Evolutionary conservation across 2,113 vertebrate genomes (phyloP).

Genomic region (Podilymbus podiceps): DNA sequence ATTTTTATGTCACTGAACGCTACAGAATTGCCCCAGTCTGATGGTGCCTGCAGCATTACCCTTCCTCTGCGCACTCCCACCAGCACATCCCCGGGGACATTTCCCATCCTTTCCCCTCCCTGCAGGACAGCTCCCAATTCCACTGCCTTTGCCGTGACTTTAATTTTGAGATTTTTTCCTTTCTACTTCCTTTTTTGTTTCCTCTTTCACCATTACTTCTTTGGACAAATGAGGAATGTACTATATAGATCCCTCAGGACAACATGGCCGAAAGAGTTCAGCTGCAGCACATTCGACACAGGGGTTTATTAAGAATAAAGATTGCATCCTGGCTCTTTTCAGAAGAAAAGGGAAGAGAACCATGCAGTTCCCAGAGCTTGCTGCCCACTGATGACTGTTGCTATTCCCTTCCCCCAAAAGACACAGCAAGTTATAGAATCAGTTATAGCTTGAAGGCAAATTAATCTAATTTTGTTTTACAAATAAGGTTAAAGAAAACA

Average conservation of each 20-base stretch:
- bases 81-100: neutral
- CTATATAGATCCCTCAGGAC: neutral
- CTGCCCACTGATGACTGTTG: neutral
- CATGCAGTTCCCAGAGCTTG: neutral
- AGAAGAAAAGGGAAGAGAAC: neutral
- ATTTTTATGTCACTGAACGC: neutral
- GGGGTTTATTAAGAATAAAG: neutral
- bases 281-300: neutral
- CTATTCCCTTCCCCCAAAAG: neutral
- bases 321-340: neutral
- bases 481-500: slow-evolving; percentile 37
- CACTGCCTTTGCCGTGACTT: neutral
- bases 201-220: neutral
- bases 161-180: neutral
- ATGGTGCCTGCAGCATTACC: neutral
- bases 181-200: neutral
- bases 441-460: neutral
- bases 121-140: neutral
- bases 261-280: neutral
- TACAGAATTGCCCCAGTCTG: neutral
- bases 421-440: neutral
- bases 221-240: neutral
- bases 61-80: neutral
- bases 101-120: neutral
- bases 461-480: slow-evolving; percentile 2